Conservation (phyloP, 92 coral and sea anemone genomes). For the Blastomussa wellsi region DNA sequence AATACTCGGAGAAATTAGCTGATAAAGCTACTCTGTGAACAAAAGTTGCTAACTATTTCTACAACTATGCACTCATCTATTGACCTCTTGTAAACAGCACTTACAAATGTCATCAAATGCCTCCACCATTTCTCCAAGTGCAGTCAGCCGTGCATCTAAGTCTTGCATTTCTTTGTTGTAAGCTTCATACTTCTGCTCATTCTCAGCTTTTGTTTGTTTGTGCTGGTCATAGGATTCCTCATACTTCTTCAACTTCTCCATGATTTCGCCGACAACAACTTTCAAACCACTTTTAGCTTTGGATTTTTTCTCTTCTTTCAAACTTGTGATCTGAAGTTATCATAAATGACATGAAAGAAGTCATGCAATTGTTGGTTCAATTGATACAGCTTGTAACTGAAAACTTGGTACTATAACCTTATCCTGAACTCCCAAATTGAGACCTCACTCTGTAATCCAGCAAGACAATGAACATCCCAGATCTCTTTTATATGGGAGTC, state of each 20-base stretch:
- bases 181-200: conserved; percentile 50
- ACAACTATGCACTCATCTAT: background rate
- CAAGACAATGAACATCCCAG: too few species aligned
- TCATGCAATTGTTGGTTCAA: background rate
- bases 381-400: too few species aligned
- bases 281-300: conserved; percentile 63
- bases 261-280: conserved; percentile 63
- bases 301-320: conserved; percentile 60
- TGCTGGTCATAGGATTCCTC: conserved; percentile 55
- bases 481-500: too few species aligned
- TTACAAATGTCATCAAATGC: conserved; percentile 82
- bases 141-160: conserved; percentile 60
- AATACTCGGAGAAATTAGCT: too few species aligned
- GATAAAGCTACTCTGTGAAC: too few species aligned
- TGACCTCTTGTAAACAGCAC: background rate
- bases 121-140: conserved; percentile 80
- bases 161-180: conserved; percentile 59
- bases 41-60: too few species aligned
- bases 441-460: too few species aligned
- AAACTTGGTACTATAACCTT: too few species aligned
- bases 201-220: conserved; percentile 68
- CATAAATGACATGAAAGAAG: background rate
- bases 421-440: too few species aligned
- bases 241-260: conserved; percentile 51
- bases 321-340: conserved; percentile 49